phyloP scores from a whole-genome alignment of 2,113 vertebrate species.

The Channa argus region DNA sequence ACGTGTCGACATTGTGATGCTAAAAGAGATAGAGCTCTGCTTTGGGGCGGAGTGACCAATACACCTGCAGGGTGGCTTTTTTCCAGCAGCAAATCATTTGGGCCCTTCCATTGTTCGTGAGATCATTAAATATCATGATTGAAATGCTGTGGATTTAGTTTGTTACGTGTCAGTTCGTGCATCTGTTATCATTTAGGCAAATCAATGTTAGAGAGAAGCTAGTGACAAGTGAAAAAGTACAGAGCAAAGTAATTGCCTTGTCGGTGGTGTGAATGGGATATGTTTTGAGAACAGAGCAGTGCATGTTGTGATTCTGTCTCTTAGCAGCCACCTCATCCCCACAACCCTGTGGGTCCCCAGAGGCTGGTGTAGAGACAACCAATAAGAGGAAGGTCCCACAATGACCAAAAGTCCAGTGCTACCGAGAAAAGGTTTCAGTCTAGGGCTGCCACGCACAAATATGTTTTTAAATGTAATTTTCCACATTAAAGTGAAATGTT shows the following conservation, averaged over 20 bases:
- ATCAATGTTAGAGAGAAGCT: background rate
- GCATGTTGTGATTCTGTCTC: conserved; percentile 76
- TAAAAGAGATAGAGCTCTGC: too few relatives aligned
- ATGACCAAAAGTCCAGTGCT: conserved; percentile 50
- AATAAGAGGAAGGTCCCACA: conserved; percentile 56
- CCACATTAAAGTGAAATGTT: too few relatives aligned
- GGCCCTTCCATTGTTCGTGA: too few relatives aligned
- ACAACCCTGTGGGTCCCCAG: conserved; percentile 59
- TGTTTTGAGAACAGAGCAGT: conserved; percentile 41
- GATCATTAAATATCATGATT: too few relatives aligned
- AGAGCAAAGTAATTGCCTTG: conserved; percentile 27
- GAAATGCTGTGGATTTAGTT: background rate
- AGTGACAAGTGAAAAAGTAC: background rate
- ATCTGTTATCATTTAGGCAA: background rate
- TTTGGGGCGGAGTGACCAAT: too few relatives aligned
- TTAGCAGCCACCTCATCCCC: conserved; percentile 76
- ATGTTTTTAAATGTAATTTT: too few relatives aligned
- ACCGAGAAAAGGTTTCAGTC: conserved; percentile 37
- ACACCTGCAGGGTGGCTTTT: too few relatives aligned
- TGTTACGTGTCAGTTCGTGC: background rate
- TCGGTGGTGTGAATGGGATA: conserved; percentile 39
- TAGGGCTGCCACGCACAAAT: background rate
- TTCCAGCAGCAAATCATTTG: too few relatives aligned
- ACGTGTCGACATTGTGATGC: too few relatives aligned
- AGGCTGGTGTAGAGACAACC: conserved; percentile 44